Conservation (phyloP, 2,797 vertebrate genomes). For the Gymnothorax reevesii region DNA sequence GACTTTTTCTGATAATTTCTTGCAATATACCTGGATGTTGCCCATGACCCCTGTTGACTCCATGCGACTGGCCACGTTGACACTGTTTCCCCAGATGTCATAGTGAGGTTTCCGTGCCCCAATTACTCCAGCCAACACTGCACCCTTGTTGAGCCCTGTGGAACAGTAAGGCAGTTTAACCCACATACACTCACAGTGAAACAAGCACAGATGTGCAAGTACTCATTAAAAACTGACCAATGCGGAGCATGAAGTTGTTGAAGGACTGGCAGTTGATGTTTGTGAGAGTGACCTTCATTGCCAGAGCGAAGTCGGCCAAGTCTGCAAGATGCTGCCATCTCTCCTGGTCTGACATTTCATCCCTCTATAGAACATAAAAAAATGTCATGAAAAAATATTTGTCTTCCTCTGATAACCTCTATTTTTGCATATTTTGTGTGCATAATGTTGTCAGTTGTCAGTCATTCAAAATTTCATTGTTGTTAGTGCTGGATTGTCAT, state of each 20-base stretch:
- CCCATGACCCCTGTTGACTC: slow-evolving; percentile 96
- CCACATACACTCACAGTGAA: background rate
- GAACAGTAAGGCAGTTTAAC: slow-evolving; percentile 20
- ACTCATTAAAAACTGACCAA: slow-evolving; percentile 73
- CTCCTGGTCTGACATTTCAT: slow-evolving; percentile 78
- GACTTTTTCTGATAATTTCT: background rate
- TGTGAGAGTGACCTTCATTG: slow-evolving; percentile 92
- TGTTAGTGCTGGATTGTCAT: too few relatives aligned
- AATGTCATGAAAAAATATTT: background rate
- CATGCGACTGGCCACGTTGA: slow-evolving; percentile 97
- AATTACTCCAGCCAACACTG: slow-evolving; percentile 89
- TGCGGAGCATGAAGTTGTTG: slow-evolving; percentile 97
- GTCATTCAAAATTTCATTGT: background rate
- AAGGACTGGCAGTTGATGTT: slow-evolving; percentile 98
- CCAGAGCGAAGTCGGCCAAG: slow-evolving; percentile 89
- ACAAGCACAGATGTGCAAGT: slow-evolving; percentile 16
- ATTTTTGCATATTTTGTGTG: too few relatives aligned
- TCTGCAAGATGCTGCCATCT: slow-evolving; percentile 92
- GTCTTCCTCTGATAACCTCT: too few relatives aligned
- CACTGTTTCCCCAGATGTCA: slow-evolving; percentile 96
- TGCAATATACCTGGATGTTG: slow-evolving; percentile 87
- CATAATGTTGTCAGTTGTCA: too few relatives aligned
- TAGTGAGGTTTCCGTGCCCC: slow-evolving; percentile 95
- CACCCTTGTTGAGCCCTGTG: slow-evolving; percentile 92
- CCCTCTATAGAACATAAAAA: slow-evolving; percentile 64